Evolutionary conservation across 2,113 vertebrate species (phyloP), one percentile per base, ranked within the genome.

Genomic region (Sylvilagus bachmani): DNA sequence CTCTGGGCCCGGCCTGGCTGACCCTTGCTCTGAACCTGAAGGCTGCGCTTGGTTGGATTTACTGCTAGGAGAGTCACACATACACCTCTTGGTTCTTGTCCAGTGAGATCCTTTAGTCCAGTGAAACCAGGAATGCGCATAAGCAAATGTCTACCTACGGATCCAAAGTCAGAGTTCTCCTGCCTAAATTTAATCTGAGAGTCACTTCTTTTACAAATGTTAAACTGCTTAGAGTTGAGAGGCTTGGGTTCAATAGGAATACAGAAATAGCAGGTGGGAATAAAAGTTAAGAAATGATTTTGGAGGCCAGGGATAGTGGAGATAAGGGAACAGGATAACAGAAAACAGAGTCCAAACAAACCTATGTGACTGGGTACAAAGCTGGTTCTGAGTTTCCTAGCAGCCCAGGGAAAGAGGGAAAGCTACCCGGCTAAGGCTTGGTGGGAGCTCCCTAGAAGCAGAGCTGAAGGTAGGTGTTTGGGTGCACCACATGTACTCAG

Each of bases 181-280:
- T 44, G 38, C 38, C 38, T 64, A 71, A 86, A 86, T 85, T 90
- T n/a, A 62, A 36, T 51, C 31, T 53, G 90, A 53, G 38, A 44
- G 38, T 71, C 36, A 64, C 62, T 86, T 94, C 58, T 55, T 86
- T 58, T n/a, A 94, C 5, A 74, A 80, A 80, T 86, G 66, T 86
- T 91, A 80, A n/a, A 73, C 22, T 73, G 33, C 58, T 38, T 80
- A 27, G 62, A 84, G 71, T 44, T 44, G 38, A 44, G 38, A 44
- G 38, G 64, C 87, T 90, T 78, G 69, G 71, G 31, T 61, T 77
- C 61, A 61, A 33, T 62, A 44, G 19, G 17, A 84, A 85, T 36
- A 84, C 64, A 84, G 70, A 84, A 84, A 70, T 25, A n/a, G 9
- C 36, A 44, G 17, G 31, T 29, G 29, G 19, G 62, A 33, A 78